Conservation (phyloP, 2,888 invertebrate genomes). For the Syrphus vitripennis region DNA sequence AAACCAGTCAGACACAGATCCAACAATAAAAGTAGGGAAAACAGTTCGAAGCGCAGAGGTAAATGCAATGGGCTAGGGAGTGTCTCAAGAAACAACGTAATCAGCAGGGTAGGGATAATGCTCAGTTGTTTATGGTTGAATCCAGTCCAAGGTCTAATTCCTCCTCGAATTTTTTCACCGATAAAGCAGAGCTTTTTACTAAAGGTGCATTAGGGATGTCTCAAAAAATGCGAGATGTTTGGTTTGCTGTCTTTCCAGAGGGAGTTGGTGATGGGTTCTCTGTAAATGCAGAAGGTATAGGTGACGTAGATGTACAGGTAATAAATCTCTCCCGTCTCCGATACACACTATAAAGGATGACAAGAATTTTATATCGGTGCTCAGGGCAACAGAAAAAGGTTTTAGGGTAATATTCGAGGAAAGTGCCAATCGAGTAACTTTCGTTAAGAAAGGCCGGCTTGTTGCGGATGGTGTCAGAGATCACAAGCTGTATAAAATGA, state of each 20-base stretch:
- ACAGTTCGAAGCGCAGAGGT: neutral
- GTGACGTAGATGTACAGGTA: neutral
- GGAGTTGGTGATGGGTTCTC: neutral
- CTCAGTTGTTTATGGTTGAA: conserved; percentile 1
- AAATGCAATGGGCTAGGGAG: conserved; percentile 1
- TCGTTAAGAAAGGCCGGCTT: conserved; percentile 37
- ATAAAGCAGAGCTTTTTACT: neutral
- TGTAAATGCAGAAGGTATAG: neutral
- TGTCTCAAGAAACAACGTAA: neutral
- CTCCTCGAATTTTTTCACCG: neutral
- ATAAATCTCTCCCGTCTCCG: neutral
- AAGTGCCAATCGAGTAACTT: conserved; percentile 49
- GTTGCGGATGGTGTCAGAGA: conserved; percentile 61
- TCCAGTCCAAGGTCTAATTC: neutral
- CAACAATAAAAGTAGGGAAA: neutral
- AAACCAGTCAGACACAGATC: neutral
- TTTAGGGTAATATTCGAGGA: conserved; percentile 60
- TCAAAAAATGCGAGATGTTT: too few species aligned
- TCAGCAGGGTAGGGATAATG: neutral
- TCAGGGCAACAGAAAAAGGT: conserved; percentile 43
- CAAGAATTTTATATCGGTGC: conserved; percentile 47
- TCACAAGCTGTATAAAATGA: conserved; percentile 55
- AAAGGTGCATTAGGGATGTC: neutral
- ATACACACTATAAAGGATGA: neutral
- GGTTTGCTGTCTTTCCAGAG: neutral